A percentile compares a stretch with the other conserved stretches of the same genome.
Conservation (phyloP, 2,113 vertebrate genomes). For the Archocentrus centrarchus region DNA sequence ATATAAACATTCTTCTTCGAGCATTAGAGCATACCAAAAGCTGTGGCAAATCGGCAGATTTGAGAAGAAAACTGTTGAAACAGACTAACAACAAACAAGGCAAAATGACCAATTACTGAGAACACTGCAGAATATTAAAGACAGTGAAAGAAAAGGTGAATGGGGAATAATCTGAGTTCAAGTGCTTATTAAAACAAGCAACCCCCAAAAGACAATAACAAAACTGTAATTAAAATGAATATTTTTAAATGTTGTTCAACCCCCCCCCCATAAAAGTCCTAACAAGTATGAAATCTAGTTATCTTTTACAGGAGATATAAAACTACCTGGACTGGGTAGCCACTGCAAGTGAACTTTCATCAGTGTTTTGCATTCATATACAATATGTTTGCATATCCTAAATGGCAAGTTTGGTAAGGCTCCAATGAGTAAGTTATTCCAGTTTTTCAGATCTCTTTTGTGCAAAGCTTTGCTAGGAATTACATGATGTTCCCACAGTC, state of each 20-base stretch:
- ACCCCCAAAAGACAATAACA: background rate
- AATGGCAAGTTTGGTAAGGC: background rate
- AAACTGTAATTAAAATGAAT: background rate
- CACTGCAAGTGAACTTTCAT: background rate
- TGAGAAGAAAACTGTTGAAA: constrained; percentile 24
- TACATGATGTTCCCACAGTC: constrained; percentile 41
- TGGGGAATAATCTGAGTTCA: constrained; percentile 2
- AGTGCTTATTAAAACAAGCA: constrained; percentile 28
- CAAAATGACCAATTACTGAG: constrained; percentile 23
- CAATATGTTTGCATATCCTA: background rate
- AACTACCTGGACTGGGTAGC: background rate
- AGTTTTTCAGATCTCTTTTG: constrained; percentile 20
- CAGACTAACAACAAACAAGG: background rate
- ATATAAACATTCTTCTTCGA: background rate
- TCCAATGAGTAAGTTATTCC: constrained; percentile 1
- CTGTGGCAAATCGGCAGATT: background rate
- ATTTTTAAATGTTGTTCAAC: background rate
- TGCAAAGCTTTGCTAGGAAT: constrained; percentile 25
- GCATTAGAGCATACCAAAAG: background rate
- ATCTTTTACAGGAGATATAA: background rate
- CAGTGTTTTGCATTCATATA: background rate
- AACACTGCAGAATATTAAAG: constrained; percentile 6
- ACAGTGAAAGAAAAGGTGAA: constrained; percentile 17
- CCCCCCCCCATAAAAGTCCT: background rate
- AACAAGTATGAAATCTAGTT: background rate